Percentiles rank a stretch among this genome's conserved stretches.
Conservation (phyloP, 2,888 invertebrate species). For the Cylindroiulus punctatus region DNA sequence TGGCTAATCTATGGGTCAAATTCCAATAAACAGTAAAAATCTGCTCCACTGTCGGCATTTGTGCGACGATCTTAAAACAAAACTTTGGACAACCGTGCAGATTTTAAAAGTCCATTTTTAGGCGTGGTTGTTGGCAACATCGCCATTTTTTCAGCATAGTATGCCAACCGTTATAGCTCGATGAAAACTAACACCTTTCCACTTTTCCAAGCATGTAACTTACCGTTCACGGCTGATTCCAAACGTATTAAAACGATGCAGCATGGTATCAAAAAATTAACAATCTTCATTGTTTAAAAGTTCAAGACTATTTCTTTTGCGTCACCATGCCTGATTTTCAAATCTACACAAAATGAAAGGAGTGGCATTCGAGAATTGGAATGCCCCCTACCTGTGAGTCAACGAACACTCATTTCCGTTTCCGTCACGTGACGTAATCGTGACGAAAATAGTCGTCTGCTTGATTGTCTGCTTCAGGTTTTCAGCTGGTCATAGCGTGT, state of each 20-base stretch:
- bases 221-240: not conserved
- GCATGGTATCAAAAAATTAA: not conserved
- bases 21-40: not conserved
- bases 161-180: not conserved
- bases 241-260: not conserved
- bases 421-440: not conserved
- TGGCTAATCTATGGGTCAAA: not conserved
- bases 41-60: not conserved
- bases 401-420: not conserved
- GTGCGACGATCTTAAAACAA: not conserved
- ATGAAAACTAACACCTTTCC: not conserved
- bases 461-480: not conserved
- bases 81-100: not conserved
- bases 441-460: not conserved
- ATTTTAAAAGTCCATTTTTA: not conserved
- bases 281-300: not conserved
- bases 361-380: not conserved
- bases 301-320: not conserved
- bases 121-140: not conserved
- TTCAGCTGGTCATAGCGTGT: too few relatives aligned
- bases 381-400: not conserved
- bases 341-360: not conserved
- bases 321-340: constrained; percentile 18
- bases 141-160: not conserved
- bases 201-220: not conserved